Conservation (phyloP, 2,113 vertebrate genomes). For the Lampris incognitus region DNA sequence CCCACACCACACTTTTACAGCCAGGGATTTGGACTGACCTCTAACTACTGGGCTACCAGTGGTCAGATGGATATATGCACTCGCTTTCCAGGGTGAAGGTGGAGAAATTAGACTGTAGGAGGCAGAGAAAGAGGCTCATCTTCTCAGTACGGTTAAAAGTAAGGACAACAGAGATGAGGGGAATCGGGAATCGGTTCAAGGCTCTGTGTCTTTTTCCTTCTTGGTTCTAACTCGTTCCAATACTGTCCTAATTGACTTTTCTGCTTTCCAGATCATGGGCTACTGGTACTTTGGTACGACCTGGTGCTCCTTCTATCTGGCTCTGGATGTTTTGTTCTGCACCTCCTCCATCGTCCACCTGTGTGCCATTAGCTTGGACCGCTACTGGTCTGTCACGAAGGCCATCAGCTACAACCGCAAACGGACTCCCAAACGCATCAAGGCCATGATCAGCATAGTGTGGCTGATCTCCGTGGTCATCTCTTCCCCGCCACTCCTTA, state of each 20-base stretch:
- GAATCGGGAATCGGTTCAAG: too few species aligned
- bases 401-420: slow-evolving; percentile 87
- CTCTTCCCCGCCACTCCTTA: slow-evolving; percentile 86
- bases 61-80: too few species aligned
- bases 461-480: slow-evolving; percentile 85
- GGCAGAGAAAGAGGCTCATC: too few species aligned
- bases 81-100: too few species aligned
- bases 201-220: too few species aligned
- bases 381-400: slow-evolving; percentile 90
- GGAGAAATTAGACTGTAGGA: too few species aligned
- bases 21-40: too few species aligned
- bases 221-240: too few species aligned
- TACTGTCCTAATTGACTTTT: neutral
- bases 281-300: slow-evolving; percentile 87
- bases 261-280: slow-evolving; percentile 79
- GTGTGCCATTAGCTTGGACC: slow-evolving; percentile 90
- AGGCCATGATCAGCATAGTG: slow-evolving; percentile 83
- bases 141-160: too few species aligned
- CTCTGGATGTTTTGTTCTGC: slow-evolving; percentile 89
- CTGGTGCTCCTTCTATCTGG: slow-evolving; percentile 90
- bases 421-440: slow-evolving; percentile 85
- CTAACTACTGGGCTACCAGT: too few species aligned
- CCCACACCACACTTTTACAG: too few species aligned
- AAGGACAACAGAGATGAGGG: too few species aligned
- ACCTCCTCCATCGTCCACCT: slow-evolving; percentile 90